Conservation (phyloP, 2,113 vertebrate species). For the Lophochroa leadbeateri region DNA sequence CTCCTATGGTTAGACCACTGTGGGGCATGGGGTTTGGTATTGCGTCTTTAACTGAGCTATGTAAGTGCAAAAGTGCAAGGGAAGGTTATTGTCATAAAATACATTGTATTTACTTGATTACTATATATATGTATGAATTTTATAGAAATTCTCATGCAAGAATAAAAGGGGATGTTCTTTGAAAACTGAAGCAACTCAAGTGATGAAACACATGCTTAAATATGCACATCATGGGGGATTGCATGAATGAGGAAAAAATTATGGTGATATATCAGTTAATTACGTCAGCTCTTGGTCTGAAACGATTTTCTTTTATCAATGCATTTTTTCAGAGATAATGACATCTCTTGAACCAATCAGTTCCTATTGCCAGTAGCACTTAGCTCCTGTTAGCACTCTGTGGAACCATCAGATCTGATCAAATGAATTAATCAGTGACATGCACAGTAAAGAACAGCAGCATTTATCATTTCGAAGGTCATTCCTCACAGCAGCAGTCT, state of each 20-base stretch:
- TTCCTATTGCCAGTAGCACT: conserved; percentile 39
- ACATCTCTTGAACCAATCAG: conserved; percentile 43
- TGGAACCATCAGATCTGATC: conserved; percentile 32
- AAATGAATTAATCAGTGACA: conserved; percentile 40
- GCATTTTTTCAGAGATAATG: conserved; percentile 42
- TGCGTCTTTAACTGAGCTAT: background rate
- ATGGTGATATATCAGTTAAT: background rate
- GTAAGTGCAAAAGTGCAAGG: background rate
- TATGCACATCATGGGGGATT: background rate
- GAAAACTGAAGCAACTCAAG: background rate
- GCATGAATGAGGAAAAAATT: background rate
- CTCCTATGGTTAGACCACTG: background rate
- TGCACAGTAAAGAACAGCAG: conserved; percentile 2
- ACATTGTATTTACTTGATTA: background rate
- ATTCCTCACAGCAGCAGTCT: background rate
- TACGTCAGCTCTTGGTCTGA: background rate
- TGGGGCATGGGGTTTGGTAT: fast-evolving
- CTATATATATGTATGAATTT: background rate
- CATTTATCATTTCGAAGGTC: conserved; percentile 16
- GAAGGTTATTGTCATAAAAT: background rate
- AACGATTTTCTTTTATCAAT: conserved; percentile 6
- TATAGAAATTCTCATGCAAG: background rate
- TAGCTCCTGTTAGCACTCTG: conserved; percentile 25
- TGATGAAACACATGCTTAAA: background rate
- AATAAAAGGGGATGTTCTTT: background rate